phyloP scores from a whole-genome alignment of 1,140 invertebrate genomes.

The Sycophaga agraensis region DNA sequence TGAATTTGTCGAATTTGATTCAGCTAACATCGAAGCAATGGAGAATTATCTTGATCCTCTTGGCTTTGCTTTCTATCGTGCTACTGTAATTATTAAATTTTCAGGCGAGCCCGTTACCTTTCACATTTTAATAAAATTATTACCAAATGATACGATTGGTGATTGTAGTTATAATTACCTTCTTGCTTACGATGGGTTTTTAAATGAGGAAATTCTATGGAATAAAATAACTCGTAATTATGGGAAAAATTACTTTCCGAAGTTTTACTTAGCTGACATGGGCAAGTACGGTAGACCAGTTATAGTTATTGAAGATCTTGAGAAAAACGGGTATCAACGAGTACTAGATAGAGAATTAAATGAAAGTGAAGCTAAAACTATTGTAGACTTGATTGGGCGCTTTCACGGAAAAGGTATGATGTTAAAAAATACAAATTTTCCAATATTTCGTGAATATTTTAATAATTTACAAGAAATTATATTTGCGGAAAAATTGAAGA shows the following conservation, averaged over 20 bases:
- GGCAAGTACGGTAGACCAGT: constrained; percentile 44
- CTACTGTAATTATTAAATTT: constrained; percentile 38
- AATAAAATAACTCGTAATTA: constrained; percentile 40
- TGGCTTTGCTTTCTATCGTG: constrained; percentile 28
- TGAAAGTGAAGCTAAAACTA: constrained; percentile 39
- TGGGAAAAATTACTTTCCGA: constrained; percentile 38
- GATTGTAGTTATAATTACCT: neutral
- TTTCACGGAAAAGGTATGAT: constrained; percentile 41
- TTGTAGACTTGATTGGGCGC: constrained; percentile 35
- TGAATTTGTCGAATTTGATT: constrained; percentile 50
- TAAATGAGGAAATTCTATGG: constrained; percentile 51
- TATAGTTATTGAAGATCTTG: constrained; percentile 47
- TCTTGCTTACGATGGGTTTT: constrained; percentile 35
- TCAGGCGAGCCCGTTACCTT: constrained; percentile 42
- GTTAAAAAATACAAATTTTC: constrained; percentile 29
- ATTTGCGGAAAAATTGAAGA: constrained; percentile 9
- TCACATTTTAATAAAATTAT: constrained; percentile 44
- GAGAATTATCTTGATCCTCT: constrained; percentile 13
- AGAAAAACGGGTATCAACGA: constrained; percentile 34
- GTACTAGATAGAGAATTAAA: constrained; percentile 31
- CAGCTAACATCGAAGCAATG: constrained; percentile 20
- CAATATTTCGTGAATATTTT: constrained; percentile 38
- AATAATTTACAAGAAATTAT: constrained; percentile 33
- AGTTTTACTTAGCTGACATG: constrained; percentile 45
- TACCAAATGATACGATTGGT: constrained; percentile 12